Percentiles rank a stretch among this genome's conserved stretches.
Evolutionary conservation across 2,797 vertebrate genomes (phyloP).

Genomic region (Takifugu rubripes): DNA sequence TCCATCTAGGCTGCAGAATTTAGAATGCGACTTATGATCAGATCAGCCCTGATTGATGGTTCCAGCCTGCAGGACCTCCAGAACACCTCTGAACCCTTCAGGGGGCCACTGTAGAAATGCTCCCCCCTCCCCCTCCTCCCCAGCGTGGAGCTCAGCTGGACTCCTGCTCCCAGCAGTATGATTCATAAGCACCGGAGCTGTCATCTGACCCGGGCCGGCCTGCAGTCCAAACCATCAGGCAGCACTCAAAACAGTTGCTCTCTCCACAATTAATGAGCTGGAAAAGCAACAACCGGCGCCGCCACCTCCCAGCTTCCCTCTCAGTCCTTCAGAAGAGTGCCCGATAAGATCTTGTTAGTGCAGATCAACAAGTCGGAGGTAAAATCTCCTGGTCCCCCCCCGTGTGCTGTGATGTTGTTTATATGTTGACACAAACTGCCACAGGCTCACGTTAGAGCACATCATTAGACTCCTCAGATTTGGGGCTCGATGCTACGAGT

Average conservation of each 20-base stretch:
- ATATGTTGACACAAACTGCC: conserved; percentile 57
- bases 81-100: conserved; percentile 46
- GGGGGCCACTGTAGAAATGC: conserved; percentile 42
- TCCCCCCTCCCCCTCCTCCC: conserved; percentile 28
- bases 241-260: conserved; percentile 70
- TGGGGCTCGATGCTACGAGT: conserved; percentile 54
- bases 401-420: conserved; percentile 32
- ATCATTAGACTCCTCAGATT: conserved; percentile 61
- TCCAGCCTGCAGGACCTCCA: conserved; percentile 55
- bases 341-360: conserved; percentile 42
- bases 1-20: conserved; percentile 36
- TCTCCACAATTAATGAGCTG: conserved; percentile 68
- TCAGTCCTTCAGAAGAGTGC: conserved; percentile 26
- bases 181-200: conserved; percentile 68
- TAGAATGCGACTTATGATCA: conserved; percentile 51
- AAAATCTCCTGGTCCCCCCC: conserved; percentile 19
- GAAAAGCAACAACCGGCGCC: conserved; percentile 33
- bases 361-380: conserved; percentile 33
- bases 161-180: conserved; percentile 62
- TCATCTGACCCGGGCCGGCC: conserved; percentile 57
- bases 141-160: conserved; percentile 47
- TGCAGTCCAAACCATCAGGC: conserved; percentile 68
- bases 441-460: conserved; percentile 52
- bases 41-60: conserved; percentile 68
- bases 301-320: conserved; percentile 18